These are phyloP conservation scores for Fringilla coelebs DNA, from an alignment of 2,797 vertebrate genomes.

Conservation along the genomic window DNA sequence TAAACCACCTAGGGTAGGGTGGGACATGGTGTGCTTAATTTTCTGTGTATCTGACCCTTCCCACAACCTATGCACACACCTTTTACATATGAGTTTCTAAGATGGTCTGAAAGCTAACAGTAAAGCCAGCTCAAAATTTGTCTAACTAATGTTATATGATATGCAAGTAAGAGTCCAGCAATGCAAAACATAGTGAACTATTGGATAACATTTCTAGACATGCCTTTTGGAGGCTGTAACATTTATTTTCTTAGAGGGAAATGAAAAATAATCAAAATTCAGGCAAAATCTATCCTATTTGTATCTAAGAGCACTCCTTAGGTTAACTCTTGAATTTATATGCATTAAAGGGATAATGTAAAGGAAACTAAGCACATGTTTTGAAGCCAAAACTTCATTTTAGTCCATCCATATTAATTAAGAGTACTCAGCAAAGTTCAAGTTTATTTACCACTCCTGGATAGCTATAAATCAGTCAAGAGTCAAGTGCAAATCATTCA, in stretches of 20 bases:
- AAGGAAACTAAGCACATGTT: neutral
- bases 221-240: neutral
- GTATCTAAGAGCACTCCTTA: neutral
- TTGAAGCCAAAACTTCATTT: slow-evolving; percentile 1
- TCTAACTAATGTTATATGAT: neutral
- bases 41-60: neutral
- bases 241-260: neutral
- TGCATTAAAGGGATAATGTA: neutral
- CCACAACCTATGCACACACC: neutral
- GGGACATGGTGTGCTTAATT: neutral
- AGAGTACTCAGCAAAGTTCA: neutral
- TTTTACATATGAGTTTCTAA: neutral
- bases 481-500: neutral
- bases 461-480: neutral
- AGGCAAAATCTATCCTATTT: neutral
- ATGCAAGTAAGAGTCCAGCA: neutral
- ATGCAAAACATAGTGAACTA: neutral
- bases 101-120: neutral
- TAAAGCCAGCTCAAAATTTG: neutral
- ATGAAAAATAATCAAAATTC: neutral
- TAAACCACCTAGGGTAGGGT: neutral
- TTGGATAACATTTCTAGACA: neutral
- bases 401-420: neutral
- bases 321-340: neutral
- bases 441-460: neutral